phyloP scores from a whole-genome alignment of 2,797 vertebrate species.

The Orientallactaga sibirica region DNA sequence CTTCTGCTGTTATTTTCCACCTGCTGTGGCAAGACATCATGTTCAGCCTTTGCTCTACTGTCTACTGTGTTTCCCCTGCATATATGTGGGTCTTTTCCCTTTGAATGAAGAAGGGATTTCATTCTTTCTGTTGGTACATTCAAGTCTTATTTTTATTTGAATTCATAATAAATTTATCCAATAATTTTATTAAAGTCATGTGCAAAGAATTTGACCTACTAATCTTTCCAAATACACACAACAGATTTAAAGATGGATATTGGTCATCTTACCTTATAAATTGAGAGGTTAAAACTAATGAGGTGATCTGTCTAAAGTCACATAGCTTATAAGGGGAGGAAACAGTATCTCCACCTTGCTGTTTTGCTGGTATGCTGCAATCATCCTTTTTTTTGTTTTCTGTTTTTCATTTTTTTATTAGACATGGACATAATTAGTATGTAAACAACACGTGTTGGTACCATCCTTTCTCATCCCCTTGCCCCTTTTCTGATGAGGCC shows the following conservation, averaged over 20 bases:
- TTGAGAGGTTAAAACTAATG: slow-evolving; percentile 9
- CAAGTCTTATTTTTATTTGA: neutral
- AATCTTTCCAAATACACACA: slow-evolving; percentile 28
- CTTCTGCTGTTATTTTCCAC: too few species aligned
- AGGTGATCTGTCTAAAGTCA: slow-evolving; percentile 27
- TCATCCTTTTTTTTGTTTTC: neutral
- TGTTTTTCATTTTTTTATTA: too few species aligned
- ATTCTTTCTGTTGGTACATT: neutral
- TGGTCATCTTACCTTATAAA: slow-evolving; percentile 4
- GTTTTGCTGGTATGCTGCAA: neutral
- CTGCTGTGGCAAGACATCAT: too few species aligned
- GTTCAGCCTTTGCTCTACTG: too few species aligned
- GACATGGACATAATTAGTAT: too few species aligned
- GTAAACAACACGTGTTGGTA: too few species aligned
- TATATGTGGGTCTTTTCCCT: neutral
- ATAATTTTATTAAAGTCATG: slow-evolving; percentile 2
- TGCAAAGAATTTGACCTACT: neutral
- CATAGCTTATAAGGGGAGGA: neutral
- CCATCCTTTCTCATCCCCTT: too few species aligned
- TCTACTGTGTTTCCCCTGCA: too few species aligned
- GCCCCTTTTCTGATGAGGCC: too few species aligned
- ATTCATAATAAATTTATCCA: neutral
- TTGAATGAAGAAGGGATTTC: too few species aligned
- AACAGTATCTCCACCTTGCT: neutral
- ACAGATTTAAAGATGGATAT: neutral